Evolutionary conservation across 2,888 invertebrate species (phyloP), one percentile per base, ranked within the genome.

Genomic region (Phengaris arion): DNA sequence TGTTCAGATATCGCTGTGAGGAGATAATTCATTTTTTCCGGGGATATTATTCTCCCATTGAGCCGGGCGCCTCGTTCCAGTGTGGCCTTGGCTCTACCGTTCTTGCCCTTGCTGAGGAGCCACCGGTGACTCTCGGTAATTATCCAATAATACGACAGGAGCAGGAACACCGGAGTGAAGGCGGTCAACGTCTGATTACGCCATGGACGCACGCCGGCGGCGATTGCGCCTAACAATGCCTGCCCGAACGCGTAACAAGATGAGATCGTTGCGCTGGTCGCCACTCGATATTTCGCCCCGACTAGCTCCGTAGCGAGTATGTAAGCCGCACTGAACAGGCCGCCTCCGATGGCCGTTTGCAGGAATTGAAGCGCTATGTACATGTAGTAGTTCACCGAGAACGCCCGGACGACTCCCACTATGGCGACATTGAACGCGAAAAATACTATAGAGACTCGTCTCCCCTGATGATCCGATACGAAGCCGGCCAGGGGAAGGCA

Each of bases 61-160:
- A 95, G 87, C 77, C 89, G 90, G 2, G 96, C 95, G 35, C 96
- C 95, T 78, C 90, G 94, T 64, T 92, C 89, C 74, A 96, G 88
- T 9, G 95, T 94, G 6, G 84, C 84, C 83, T 94, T 95, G 0
- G 96, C 96, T 81, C 95, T 92, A 8, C 94, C 92, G 74, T 94
- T 92, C 82, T 95, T 94, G 73, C 95, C 94, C 84, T 96, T 96
- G 73, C 95, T 95, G 4, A 97, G 87, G 48, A 97, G 89, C 97
- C 97, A 97, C 78, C 97, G 94, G 68, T 96, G 94, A 75, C 96
- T 96, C 88, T 96, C 96, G 0, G 96, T 95, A 54, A 96, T 86
- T 52, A 96, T 82, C 95, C 96, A 96, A 76, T 95, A 94, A 82
- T 96, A 96, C 10, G 94, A 88, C 51, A 97, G 82, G 70, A 96